A percentile compares a stretch with the other conserved stretches of the same genome.
These are phyloP conservation scores for Nymphalis c-album DNA, from an alignment of 2,888 invertebrate genomes.

Conservation along the genomic window DNA sequence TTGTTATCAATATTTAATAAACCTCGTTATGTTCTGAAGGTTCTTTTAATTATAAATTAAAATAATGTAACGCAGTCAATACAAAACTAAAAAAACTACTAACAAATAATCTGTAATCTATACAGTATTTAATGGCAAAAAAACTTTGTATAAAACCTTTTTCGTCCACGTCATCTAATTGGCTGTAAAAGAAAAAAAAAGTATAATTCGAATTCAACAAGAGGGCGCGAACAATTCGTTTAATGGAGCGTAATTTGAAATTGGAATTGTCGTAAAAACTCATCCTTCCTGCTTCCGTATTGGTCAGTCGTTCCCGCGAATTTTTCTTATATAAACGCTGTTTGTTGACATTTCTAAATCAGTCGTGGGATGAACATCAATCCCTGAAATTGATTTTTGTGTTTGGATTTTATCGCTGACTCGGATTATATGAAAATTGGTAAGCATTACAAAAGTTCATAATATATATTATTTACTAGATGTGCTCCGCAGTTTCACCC, in stretches of 20 bases:
- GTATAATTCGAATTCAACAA: slow-evolving; percentile 55
- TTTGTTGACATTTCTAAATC: slow-evolving; percentile 43
- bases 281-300: slow-evolving; percentile 76
- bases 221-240: slow-evolving; percentile 67
- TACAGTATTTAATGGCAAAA: background rate
- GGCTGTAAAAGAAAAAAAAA: slow-evolving; percentile 42
- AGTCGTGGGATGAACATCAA: slow-evolving; percentile 59
- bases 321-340: slow-evolving; percentile 55
- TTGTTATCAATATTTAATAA: no score
- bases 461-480: no score
- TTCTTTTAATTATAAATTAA: no score
- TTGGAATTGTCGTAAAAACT: slow-evolving; percentile 59
- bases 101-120: background rate
- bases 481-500: no score
- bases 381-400: slow-evolving; percentile 43
- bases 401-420: slow-evolving; percentile 40
- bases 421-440: slow-evolving; percentile 25
- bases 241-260: slow-evolving; percentile 71
- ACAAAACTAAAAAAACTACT: background rate
- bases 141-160: slow-evolving; percentile 4
- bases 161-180: slow-evolving; percentile 33
- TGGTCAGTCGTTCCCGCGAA: slow-evolving; percentile 60
- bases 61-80: background rate
- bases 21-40: no score
- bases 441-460: no score